A percentile compares a stretch with the other conserved stretches of the same genome.
phyloP scores from a whole-genome alignment of 2,888 invertebrate genomes.

The Megalurothrips usitatus region DNA sequence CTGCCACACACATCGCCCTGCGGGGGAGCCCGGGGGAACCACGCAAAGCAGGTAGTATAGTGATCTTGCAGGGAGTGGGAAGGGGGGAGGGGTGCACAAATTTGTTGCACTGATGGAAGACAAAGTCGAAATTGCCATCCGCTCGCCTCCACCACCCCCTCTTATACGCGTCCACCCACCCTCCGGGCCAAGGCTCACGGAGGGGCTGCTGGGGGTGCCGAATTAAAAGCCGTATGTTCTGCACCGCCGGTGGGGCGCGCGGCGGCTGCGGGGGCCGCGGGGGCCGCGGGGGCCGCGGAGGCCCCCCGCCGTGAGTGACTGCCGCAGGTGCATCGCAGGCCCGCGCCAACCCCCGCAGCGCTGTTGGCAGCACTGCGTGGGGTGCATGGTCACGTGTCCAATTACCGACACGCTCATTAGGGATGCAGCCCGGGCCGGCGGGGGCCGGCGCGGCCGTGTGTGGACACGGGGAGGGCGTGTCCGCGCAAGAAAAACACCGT shows the following conservation, averaged over 20 bases:
- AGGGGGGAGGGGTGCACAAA: no score
- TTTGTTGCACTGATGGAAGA: no score
- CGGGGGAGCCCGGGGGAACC: no score
- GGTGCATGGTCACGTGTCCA: conserved; percentile 14
- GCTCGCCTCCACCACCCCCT: no score
- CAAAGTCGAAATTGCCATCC: no score
- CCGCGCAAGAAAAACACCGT: neutral
- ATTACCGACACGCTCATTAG: conserved; percentile 16
- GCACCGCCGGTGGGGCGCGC: neutral
- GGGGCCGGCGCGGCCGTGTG: neutral
- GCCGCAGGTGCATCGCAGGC: neutral
- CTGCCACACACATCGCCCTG: no score
- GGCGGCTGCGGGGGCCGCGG: neutral
- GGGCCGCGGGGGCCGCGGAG: neutral
- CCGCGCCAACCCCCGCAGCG: neutral
- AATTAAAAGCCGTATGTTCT: conserved; percentile 5
- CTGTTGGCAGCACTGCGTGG: neutral
- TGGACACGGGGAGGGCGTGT: neutral
- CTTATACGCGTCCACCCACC: neutral
- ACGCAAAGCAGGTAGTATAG: neutral
- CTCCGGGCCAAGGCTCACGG: neutral
- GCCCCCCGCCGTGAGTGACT: neutral
- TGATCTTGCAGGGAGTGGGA: no score
- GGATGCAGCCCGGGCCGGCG: neutral
- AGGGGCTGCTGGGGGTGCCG: neutral